Base-by-base conservation (phyloP, 2,797 vertebrate genomes). In the Zalophus californianus region DNA sequence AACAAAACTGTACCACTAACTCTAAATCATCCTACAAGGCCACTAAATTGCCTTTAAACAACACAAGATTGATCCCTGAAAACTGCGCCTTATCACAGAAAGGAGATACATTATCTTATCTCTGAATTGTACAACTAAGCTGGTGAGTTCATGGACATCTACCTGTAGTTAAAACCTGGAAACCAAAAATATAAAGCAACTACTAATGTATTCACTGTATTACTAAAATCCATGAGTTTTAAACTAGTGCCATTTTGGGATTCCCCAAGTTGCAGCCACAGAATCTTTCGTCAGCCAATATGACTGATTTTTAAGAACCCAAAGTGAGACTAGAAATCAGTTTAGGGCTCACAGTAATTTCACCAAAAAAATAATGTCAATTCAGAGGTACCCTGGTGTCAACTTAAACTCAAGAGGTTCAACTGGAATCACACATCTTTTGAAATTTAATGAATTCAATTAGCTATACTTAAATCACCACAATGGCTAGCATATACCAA, bases 361-460 rank as follows among this genome's bases (percentile, higher is more conserved):
- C 44, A 89, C n/a, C 35, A 80, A 79, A 92, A 60, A 60, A 90
- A 35, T 20, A 58, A 70, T 92, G 60, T 96, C 96, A 91, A 96
- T 90, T 94, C 89, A 72, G 5, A 70, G 29, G 79, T 86, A 86
- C 13, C 35, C 77, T 89, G 21, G 12, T 84, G 66, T 23, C 70
- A 95, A 90, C 86, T 96, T 95, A 96, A 93, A 97, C 38, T 79
- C 70, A 29, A 92, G 66, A 94, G 27, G 64, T 94, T 96, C 20
- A 90, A 20, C 54, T 91, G 23, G 7, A 84, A 84, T 35, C 68
- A 89, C 20, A 68, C 23, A 60, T 93, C 62, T 94, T 95, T 93
- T 84, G 54, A 97, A 91, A 95, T 62, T 70, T 13, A 89, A 27
- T 84, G 14, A 91, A 91, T 77, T 97, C 48, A 89, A 44, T 73